Evolutionary conservation across 2,797 vertebrate species (phyloP).

Genomic region (Smutsia temminckii): DNA sequence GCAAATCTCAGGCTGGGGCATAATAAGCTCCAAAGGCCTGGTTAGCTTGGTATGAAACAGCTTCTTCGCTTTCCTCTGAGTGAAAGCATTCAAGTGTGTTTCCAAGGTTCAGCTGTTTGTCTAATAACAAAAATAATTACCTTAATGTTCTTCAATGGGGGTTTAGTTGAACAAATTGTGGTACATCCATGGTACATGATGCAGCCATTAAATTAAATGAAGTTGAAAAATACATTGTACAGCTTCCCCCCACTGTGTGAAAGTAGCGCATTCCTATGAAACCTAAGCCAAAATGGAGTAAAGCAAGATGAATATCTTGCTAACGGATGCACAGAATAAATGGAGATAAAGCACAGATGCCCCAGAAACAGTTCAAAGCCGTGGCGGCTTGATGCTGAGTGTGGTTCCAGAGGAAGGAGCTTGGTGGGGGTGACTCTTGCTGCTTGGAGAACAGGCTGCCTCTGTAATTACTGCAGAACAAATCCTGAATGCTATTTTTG

Average conservation of each 20-base stretch:
- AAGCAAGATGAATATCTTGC: neutral
- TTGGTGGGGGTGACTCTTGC: neutral
- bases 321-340: neutral
- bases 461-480: neutral
- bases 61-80: slow-evolving; percentile 42
- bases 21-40: neutral
- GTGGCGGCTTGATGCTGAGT: neutral
- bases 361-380: neutral
- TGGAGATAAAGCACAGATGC: no score
- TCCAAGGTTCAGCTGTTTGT: slow-evolving; percentile 55
- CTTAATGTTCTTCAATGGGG: slow-evolving; percentile 62
- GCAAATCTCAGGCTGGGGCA: neutral
- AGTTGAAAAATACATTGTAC: slow-evolving; percentile 47
- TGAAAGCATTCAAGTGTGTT: slow-evolving; percentile 41
- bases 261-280: neutral
- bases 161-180: slow-evolving; percentile 73
- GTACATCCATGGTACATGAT: slow-evolving; percentile 57
- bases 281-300: neutral
- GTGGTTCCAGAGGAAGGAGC: neutral
- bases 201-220: slow-evolving; percentile 66
- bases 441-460: neutral
- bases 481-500: neutral
- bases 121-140: slow-evolving; percentile 74
- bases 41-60: neutral
- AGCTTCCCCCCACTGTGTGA: neutral